Percentiles rank a stretch among this genome's conserved stretches.
These are phyloP conservation scores for Brachynemurus nebulosus DNA, from an alignment of 2,888 invertebrate species.

Conservation along the genomic window DNA sequence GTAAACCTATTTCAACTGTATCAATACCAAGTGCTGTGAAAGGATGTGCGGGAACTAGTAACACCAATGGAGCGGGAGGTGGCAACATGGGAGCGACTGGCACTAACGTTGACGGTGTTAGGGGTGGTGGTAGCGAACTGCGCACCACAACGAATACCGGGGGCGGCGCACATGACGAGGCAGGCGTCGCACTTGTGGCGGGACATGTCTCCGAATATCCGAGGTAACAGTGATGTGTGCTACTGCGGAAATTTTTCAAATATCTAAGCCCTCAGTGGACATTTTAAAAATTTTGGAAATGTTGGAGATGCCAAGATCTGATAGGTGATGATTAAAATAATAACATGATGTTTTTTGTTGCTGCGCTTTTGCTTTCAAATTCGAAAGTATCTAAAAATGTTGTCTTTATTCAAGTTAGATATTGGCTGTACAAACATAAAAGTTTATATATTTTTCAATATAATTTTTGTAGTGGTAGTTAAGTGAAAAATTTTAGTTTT, in stretches of 20 bases:
- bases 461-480: too few relatives aligned
- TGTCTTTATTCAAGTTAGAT: too few relatives aligned
- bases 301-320: constrained; percentile 6
- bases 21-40: constrained; percentile 93
- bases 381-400: not conserved
- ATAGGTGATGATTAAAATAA: constrained; percentile 6
- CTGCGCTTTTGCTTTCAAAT: not conserved
- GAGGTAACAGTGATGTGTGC: constrained; percentile 22
- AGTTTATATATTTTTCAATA: too few relatives aligned
- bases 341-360: not conserved
- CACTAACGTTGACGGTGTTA: constrained; percentile 31
- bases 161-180: constrained; percentile 60
- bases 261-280: constrained; percentile 6
- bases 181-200: constrained; percentile 80
- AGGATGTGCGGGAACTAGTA: constrained; percentile 36
- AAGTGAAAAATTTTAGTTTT: too few relatives aligned
- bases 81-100: constrained; percentile 33
- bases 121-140: constrained; percentile 25
- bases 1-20: constrained; percentile 94
- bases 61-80: constrained; percentile 26
- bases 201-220: constrained; percentile 78
- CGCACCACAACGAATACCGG: constrained; percentile 20
- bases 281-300: constrained; percentile 7
- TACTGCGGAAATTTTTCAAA: constrained; percentile 5
- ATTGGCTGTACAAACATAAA: too few relatives aligned